These are phyloP conservation scores for Pagrus major DNA, from an alignment of 2,113 vertebrate genomes.

Conservation along the genomic window DNA sequence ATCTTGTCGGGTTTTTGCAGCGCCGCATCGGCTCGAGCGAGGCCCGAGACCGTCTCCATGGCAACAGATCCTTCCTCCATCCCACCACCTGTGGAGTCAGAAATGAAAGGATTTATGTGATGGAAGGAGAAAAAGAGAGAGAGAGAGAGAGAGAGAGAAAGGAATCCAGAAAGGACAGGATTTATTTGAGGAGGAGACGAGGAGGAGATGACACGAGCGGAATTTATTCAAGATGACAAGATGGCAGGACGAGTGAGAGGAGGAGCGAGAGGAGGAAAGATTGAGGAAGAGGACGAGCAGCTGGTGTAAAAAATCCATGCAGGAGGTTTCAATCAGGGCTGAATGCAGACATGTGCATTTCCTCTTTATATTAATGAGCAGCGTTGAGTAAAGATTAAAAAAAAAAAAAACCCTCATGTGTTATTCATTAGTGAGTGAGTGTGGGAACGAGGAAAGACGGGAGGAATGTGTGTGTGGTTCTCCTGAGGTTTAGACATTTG, in stretches of 20 bases:
- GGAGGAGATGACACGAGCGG: background rate
- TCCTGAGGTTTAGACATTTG: slow-evolving; percentile 49
- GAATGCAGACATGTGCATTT: slow-evolving; percentile 29
- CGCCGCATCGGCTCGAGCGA: slow-evolving; percentile 41
- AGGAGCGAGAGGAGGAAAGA: background rate
- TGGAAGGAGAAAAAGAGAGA: background rate
- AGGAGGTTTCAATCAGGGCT: slow-evolving; percentile 47
- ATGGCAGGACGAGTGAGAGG: background rate
- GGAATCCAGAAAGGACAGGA: background rate
- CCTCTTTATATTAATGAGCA: slow-evolving; percentile 52
- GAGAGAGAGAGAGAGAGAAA: background rate
- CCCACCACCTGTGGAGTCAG: slow-evolving; percentile 83
- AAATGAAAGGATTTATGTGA: slow-evolving; percentile 74
- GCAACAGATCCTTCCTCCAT: slow-evolving; percentile 80
- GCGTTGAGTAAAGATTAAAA: slow-evolving; percentile 39
- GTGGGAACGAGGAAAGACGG: slow-evolving; percentile 24
- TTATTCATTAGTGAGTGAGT: slow-evolving; percentile 48
- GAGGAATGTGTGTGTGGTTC: slow-evolving; percentile 3
- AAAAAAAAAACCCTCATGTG: slow-evolving; percentile 22
- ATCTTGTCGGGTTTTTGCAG: slow-evolving; percentile 20
- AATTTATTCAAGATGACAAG: too few species aligned
- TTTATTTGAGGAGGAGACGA: background rate
- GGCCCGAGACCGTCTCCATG: slow-evolving; percentile 74
- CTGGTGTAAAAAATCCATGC: slow-evolving; percentile 25
- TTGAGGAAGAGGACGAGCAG: background rate